Conservation (phyloP, 1,140 invertebrate species). For the Bombus consobrinus region DNA sequence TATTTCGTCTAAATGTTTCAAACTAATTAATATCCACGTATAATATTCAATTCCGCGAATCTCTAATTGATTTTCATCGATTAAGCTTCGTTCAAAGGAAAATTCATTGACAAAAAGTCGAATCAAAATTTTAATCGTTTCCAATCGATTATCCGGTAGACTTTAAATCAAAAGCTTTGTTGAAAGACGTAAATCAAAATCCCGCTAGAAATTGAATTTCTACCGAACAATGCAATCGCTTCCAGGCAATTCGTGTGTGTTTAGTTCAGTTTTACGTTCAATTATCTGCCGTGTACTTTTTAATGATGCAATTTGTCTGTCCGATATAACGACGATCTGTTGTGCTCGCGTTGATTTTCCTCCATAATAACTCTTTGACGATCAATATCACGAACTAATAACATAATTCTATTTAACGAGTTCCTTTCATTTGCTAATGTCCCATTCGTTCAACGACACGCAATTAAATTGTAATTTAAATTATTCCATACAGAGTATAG, state of each 20-base stretch:
- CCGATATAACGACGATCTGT: not conserved
- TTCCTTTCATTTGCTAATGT: not conserved
- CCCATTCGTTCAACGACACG: not conserved
- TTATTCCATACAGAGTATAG: not conserved
- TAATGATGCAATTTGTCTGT: not conserved
- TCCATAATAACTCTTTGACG: not conserved
- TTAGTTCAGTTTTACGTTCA: not conserved
- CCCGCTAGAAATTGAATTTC: conserved; percentile 32
- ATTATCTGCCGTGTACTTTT: not conserved
- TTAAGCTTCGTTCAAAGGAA: not conserved
- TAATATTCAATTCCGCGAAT: too few relatives aligned
- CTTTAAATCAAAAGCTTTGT: conserved; percentile 31
- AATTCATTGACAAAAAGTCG: not conserved
- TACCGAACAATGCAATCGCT: not conserved
- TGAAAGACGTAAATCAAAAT: conserved; percentile 25
- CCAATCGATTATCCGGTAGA: not conserved
- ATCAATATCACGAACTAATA: too few relatives aligned
- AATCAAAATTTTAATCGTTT: not conserved
- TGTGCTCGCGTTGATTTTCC: not conserved
- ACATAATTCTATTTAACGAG: not conserved
- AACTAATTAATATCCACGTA: not conserved
- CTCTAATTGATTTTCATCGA: not conserved
- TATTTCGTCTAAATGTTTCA: not conserved
- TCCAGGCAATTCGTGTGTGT: not conserved
- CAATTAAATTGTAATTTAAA: not conserved